These are phyloP conservation scores for Brachyptera putata DNA, from an alignment of 2,888 invertebrate genomes.

Conservation along the genomic window DNA sequence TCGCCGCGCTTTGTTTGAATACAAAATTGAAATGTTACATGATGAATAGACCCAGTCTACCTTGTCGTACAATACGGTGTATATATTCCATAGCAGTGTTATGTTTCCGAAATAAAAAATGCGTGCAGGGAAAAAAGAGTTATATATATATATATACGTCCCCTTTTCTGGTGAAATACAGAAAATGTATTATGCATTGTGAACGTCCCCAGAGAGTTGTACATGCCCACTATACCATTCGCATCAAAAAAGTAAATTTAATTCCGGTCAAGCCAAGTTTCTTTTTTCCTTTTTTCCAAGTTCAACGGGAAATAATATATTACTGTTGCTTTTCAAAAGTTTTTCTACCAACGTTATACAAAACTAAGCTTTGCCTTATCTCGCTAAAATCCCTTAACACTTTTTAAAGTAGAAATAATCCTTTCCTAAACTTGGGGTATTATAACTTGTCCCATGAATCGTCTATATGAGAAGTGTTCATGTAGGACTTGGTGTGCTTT, in stretches of 20 bases:
- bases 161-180: constrained; percentile 12
- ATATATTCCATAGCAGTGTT: not conserved
- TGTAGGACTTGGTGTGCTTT: too few relatives aligned
- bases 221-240: not conserved
- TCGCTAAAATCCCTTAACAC: constrained; percentile 12
- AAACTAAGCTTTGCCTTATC: not conserved
- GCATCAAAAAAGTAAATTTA: constrained; percentile 20
- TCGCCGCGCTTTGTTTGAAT: constrained; percentile 18
- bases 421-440: not conserved
- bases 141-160: too few relatives aligned
- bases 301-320: constrained; percentile 16
- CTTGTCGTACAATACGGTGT: not conserved
- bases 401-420: constrained; percentile 8
- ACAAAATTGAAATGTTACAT: not conserved
- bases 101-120: not conserved
- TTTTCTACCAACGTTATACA: not conserved
- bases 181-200: constrained; percentile 20
- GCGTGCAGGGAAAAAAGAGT: constrained; percentile 3
- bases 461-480: too few relatives aligned
- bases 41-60: too few relatives aligned
- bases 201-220: constrained; percentile 2
- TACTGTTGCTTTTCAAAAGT: not conserved
- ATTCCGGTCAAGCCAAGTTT: constrained; percentile 19
- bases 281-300: too few relatives aligned
- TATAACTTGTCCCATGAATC: constrained; percentile 15